A percentile compares a stretch with the other conserved stretches of the same genome.
These are phyloP conservation scores for Chelmon rostratus DNA, from an alignment of 2,797 vertebrate genomes.

Conservation along the genomic window DNA sequence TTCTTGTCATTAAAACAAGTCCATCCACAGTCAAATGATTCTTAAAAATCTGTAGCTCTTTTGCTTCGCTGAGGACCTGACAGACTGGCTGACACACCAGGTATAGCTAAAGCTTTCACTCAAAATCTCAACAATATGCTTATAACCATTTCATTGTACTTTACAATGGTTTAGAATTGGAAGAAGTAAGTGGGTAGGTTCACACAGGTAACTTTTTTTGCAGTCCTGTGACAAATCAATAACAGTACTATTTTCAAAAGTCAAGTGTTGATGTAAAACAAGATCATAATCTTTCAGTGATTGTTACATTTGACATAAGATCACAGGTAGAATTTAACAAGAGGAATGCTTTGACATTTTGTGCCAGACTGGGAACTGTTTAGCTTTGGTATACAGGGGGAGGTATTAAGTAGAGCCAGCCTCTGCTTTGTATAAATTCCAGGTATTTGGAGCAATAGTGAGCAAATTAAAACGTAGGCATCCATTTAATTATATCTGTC, in stretches of 20 bases:
- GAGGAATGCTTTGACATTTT: conserved; percentile 1
- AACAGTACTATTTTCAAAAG: conserved; percentile 2
- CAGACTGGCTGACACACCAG: not conserved
- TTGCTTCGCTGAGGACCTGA: not conserved
- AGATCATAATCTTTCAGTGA: not conserved
- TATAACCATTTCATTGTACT: not conserved
- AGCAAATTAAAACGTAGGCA: conserved; percentile 10
- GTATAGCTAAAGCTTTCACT: not conserved
- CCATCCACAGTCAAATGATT: conserved; percentile 17
- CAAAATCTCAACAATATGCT: not conserved
- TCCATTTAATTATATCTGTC: conserved; percentile 7
- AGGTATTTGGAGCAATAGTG: conserved; percentile 4
- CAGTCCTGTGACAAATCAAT: conserved; percentile 27
- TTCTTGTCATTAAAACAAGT: conserved; percentile 10
- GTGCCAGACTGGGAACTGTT: not conserved
- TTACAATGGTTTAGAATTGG: not conserved
- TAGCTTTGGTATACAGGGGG: not conserved
- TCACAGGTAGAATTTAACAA: conserved; percentile 1
- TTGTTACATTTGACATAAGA: not conserved
- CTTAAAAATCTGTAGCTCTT: not conserved
- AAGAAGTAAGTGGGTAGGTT: not conserved
- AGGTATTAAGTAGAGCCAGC: not conserved
- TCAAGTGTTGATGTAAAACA: conserved; percentile 18
- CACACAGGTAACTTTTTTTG: not conserved
- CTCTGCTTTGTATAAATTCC: not conserved